Evolutionary conservation across 1,140 invertebrate genomes (phyloP).

Genomic region (Cotesia chilonis): DNA sequence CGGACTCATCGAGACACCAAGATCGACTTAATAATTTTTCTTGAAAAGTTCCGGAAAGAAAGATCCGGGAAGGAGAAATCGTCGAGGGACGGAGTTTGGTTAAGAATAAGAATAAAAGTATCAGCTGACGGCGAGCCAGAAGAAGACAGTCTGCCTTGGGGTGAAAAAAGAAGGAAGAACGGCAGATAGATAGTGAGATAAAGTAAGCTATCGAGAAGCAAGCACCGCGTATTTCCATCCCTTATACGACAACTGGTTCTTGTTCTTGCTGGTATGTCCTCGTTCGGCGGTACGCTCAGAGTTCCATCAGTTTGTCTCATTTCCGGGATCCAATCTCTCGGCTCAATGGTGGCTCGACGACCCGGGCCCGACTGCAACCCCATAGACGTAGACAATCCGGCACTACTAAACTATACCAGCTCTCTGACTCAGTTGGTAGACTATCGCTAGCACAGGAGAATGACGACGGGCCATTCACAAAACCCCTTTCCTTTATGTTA

Average conservation of each 20-base stretch:
- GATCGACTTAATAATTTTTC: constrained; percentile 58
- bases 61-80: constrained; percentile 30
- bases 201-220: constrained; percentile 52
- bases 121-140: constrained; percentile 23
- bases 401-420: constrained; percentile 45
- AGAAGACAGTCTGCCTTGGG: constrained; percentile 3
- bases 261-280: neutral
- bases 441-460: no score
- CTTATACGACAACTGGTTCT: constrained; percentile 25
- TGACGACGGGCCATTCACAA: neutral
- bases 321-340: constrained; percentile 62
- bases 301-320: constrained; percentile 63
- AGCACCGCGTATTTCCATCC: constrained; percentile 51
- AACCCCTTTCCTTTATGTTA: neutral
- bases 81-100: constrained; percentile 21
- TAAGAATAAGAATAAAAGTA: constrained; percentile 1
- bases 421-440: neutral
- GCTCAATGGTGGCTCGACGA: constrained; percentile 49
- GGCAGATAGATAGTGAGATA: constrained; percentile 59
- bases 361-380: constrained; percentile 40
- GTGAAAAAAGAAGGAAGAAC: constrained; percentile 32
- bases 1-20: constrained; percentile 52
- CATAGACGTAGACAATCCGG: constrained; percentile 32
- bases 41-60: constrained; percentile 44
- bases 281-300: constrained; percentile 37